Evolutionary conservation across 2,888 invertebrate species (phyloP), one percentile per base, ranked within the genome.

Genomic region (Schrankia costaestrigalis): DNA sequence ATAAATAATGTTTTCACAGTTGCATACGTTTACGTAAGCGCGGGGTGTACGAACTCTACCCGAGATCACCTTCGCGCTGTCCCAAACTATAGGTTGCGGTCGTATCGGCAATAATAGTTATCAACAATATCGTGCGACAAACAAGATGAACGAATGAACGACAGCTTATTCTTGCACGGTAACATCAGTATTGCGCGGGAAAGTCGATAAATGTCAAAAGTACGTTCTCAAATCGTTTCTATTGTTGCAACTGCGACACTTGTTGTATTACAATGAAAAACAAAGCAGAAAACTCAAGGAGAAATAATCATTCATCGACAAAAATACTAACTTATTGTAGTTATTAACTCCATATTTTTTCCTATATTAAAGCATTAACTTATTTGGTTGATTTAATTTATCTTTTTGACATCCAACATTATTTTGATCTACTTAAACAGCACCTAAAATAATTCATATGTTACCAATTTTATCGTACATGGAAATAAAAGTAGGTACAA

Each of bases 61-160:
- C 44, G 54, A 52, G 68, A 74, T 83, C 80, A 83, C 84, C 84
- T 83, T 82, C 79, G 69, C 45, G 46, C 67, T 72, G 83, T 80
- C 81, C 80, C 80, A 79, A 82, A 78, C 79, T 75, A 67, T 74
- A 68, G 74, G 76, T 77, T 78, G 78, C 83, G 84, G 83, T 78
- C 84, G 68, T 62, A 71, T 68, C 70, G 56, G 64, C 71, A 75
- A 80, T 83, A 80, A 82, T 76, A 78, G 74, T 71, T 73, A 74
- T 77, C 75, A 76, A 81, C 76, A 77, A 63, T 61, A 59, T 62
- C 58, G 43, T 38, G 41, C 48, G 70, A 71, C 78, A 81, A 78
- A 81, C 78, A 81, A 76, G 70, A 71, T 60, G 66, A 60, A 32
- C 58, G 55, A 64, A 69, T 58, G 62, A 60, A 35, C 59, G 52